A percentile compares a stretch with the other conserved stretches of the same genome.
Evolutionary conservation across 35 echinoderm and acorn worm species (phyloP).

Genomic region (Chiridota heheva): DNA sequence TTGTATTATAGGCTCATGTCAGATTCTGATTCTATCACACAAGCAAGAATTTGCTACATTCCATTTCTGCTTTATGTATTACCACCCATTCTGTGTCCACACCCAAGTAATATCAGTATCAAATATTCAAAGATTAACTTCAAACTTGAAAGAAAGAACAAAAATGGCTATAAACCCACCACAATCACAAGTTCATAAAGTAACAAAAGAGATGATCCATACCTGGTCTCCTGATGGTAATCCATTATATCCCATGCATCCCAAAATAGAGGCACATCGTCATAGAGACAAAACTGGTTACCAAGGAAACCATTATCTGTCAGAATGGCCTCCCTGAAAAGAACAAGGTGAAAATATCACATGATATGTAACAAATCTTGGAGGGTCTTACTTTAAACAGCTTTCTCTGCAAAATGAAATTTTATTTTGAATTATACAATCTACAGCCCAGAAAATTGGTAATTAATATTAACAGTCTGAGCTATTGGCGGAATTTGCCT

Average conservation of each 20-base stretch:
- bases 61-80: not conserved
- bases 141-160: not conserved
- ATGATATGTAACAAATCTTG: not conserved
- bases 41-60: too few relatives aligned
- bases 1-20: too few relatives aligned
- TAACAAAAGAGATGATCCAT: not conserved
- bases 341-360: not conserved
- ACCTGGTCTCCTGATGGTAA: slow-evolving; percentile 94
- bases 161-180: not conserved
- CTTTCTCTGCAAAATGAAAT: too few relatives aligned
- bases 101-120: not conserved
- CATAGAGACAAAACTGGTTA: slow-evolving; percentile 96
- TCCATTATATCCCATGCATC: slow-evolving; percentile 98
- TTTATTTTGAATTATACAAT: too few relatives aligned
- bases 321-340: slow-evolving; percentile 59
- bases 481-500: too few relatives aligned
- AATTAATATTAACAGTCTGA: too few relatives aligned
- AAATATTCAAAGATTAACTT: not conserved
- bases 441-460: too few relatives aligned
- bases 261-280: slow-evolving; percentile 95
- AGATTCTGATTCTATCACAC: too few relatives aligned
- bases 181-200: not conserved
- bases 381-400: not conserved
- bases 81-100: not conserved
- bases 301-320: slow-evolving; percentile 57